phyloP scores from a whole-genome alignment of 2,888 invertebrate species.

The Lithophane semibrunnea region DNA sequence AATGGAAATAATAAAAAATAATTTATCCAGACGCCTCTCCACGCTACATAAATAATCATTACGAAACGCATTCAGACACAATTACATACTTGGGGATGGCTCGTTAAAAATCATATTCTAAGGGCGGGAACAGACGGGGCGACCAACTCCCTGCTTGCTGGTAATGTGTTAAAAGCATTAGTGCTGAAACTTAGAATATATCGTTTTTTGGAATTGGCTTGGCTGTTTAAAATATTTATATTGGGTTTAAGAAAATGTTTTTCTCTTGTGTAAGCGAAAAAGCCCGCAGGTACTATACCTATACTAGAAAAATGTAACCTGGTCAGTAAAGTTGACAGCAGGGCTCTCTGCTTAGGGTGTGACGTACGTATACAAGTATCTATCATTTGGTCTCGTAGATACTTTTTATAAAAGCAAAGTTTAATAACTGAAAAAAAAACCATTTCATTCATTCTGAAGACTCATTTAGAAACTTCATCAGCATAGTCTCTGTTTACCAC shows the following conservation, averaged over 20 bases:
- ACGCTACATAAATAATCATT: slow-evolving; percentile 85
- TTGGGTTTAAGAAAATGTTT: background rate
- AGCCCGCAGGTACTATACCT: background rate
- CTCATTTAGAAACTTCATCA: slow-evolving; percentile 24
- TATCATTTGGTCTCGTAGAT: background rate
- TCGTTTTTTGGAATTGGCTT: slow-evolving; percentile 43
- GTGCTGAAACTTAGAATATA: slow-evolving; percentile 52
- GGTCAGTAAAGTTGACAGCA: background rate
- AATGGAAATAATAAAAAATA: slow-evolving; percentile 84
- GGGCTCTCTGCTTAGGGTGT: background rate
- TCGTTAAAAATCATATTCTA: slow-evolving; percentile 84
- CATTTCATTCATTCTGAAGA: background rate
- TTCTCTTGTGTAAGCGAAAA: background rate
- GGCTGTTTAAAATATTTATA: slow-evolving; percentile 21
- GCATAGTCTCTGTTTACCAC: slow-evolving; percentile 10
- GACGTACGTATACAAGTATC: too few species aligned
- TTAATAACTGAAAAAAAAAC: background rate
- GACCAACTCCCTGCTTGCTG: slow-evolving; percentile 48
- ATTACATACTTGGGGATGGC: slow-evolving; percentile 84
- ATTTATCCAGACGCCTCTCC: slow-evolving; percentile 76
- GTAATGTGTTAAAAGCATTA: slow-evolving; percentile 62
- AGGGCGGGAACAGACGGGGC: slow-evolving; percentile 68
- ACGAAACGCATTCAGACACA: slow-evolving; percentile 82
- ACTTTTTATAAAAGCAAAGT: background rate
- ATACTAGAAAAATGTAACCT: background rate